These are phyloP conservation scores for Heliothis subflexa DNA, from an alignment of 1,140 invertebrate genomes.

Conservation along the genomic window DNA sequence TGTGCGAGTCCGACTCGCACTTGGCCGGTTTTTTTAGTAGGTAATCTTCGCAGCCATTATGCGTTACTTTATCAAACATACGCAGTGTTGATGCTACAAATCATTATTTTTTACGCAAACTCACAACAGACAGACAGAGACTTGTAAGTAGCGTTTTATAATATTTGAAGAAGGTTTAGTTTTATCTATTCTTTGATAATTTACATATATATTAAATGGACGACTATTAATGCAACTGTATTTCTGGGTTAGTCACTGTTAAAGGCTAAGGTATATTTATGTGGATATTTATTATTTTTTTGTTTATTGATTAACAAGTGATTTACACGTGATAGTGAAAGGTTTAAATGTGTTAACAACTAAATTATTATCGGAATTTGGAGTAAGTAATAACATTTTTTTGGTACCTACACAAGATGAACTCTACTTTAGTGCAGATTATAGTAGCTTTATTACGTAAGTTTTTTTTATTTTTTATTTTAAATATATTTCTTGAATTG, in stretches of 20 bases:
- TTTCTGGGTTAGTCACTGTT: background rate
- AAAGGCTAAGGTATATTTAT: background rate
- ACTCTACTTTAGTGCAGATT: background rate
- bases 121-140: background rate
- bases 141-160: background rate
- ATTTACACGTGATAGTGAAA: too few relatives aligned
- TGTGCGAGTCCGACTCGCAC: too few relatives aligned
- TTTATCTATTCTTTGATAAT: slow-evolving; percentile 16
- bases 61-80: too few relatives aligned
- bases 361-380: background rate
- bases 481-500: too few relatives aligned
- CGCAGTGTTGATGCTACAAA: too few relatives aligned
- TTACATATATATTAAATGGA: slow-evolving; percentile 10
- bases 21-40: too few relatives aligned
- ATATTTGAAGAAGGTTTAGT: background rate
- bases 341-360: background rate
- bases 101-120: background rate
- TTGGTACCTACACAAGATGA: background rate
- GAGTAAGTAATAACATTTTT: too few relatives aligned
- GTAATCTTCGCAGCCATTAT: too few relatives aligned
- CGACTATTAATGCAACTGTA: background rate
- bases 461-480: background rate
- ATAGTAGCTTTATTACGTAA: background rate
- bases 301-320: too few relatives aligned
- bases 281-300: background rate